phyloP scores from a whole-genome alignment of 2,888 invertebrate species.

The Leptogaster cylindrica region DNA sequence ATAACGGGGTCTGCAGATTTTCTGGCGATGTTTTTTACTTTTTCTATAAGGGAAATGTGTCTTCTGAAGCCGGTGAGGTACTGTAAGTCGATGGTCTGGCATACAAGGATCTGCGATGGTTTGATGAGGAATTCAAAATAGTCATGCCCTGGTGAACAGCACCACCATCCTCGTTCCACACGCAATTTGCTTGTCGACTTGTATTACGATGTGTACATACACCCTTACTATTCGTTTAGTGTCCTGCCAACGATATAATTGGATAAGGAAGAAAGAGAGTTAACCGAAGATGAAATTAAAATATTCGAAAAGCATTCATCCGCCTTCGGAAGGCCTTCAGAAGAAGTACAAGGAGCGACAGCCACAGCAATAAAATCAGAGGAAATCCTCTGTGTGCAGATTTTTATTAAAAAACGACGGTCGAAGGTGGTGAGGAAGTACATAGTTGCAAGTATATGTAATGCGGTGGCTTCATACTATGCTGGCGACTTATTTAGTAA shows the following conservation, averaged over 20 bases:
- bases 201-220: background rate
- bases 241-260: constrained; percentile 12
- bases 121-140: background rate
- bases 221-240: background rate
- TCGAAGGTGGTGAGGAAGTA: no score
- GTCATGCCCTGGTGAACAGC: background rate
- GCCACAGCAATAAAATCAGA: no score
- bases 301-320: no score
- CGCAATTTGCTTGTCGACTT: constrained; percentile 10
- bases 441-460: no score
- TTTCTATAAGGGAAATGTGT: constrained; percentile 21
- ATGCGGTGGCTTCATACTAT: no score
- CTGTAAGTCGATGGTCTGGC: background rate
- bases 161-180: background rate
- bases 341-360: no score
- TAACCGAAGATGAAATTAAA: constrained; percentile 17
- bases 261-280: background rate
- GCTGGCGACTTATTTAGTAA: no score
- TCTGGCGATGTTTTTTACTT: constrained; percentile 14
- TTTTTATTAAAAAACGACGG: no score
- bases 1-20: constrained; percentile 16
- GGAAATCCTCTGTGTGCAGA: no score
- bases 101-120: background rate
- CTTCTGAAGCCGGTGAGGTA: constrained; percentile 2
- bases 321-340: no score